Percentiles rank a stretch among this genome's conserved stretches.
Evolutionary conservation across 2,113 vertebrate species (phyloP).

Genomic region (Nyctibius bracteatus): DNA sequence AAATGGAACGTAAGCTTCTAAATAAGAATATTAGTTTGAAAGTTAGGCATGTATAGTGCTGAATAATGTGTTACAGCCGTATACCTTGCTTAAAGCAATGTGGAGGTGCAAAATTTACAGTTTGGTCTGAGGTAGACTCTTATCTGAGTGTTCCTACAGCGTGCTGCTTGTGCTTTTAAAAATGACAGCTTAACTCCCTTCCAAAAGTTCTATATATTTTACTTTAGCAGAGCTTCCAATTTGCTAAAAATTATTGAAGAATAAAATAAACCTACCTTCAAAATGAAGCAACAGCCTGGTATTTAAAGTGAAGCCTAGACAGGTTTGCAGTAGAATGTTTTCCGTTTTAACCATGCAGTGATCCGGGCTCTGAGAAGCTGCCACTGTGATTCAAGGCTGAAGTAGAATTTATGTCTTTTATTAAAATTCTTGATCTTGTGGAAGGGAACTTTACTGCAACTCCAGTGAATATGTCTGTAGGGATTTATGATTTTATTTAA

Average conservation of each 20-base stretch:
- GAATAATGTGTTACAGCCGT: not conserved
- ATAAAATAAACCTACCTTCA: slow-evolving; percentile 51
- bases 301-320: slow-evolving; percentile 34
- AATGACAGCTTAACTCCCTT: slow-evolving; percentile 46
- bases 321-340: slow-evolving; percentile 24
- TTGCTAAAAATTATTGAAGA: slow-evolving; percentile 55
- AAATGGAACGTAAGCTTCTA: not conserved
- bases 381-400: slow-evolving; percentile 3
- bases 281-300: slow-evolving; percentile 46
- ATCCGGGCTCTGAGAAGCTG: not conserved
- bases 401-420: not conserved
- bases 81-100: not conserved
- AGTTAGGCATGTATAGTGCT: not conserved
- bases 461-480: not conserved
- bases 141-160: slow-evolving; percentile 17
- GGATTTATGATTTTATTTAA: slow-evolving; percentile 31
- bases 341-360: not conserved
- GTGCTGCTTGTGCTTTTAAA: slow-evolving; percentile 49
- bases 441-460: not conserved
- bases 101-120: not conserved
- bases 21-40: not conserved
- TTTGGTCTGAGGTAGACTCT: slow-evolving; percentile 38
- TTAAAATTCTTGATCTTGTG: slow-evolving; percentile 31
- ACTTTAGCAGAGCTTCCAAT: slow-evolving; percentile 29
- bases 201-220: slow-evolving; percentile 38